Evolutionary conservation across 2,113 vertebrate species (phyloP), one percentile per base, ranked within the genome.

Genomic region (Alethe diademata): DNA sequence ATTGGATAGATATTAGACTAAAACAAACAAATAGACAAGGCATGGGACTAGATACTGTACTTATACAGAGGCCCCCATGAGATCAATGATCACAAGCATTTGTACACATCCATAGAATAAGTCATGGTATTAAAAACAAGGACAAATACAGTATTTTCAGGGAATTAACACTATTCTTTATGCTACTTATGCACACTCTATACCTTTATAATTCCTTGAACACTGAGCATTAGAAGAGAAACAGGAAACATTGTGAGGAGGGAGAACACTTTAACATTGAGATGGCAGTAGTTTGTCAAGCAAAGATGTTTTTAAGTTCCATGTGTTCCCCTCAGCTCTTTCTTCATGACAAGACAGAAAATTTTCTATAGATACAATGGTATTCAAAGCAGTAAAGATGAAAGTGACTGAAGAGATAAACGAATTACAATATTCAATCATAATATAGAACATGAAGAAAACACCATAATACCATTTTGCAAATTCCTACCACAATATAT

Each of bases 31-130:
- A 17, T 6, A 66, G 80, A 24, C 5, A 48, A 56, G 5, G 3
- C 45, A n/a, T 69, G 16, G 22, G 14, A 54, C 69, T 62, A 70
- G 18, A 26, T 22, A 47, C 22, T 65, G 36, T 35, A 43, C 12
- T 60, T 38, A 45, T 0, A 1, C 11, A n/a, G 20, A 81, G 38
- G 18, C 1, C 1, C 15, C 23, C 25, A 35, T 31, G 23, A 66
- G 14, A 78, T 22, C 6, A 42, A 1, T 38, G 22, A 3, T 75
- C 29, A 48, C 28, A 53, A 73, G 6, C 8, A 42, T 72, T 90
- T 57, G 22, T 28, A 50, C 2, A 8, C 22, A 73, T 50, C 19
- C 11, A 14, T 31, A 45, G 60, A 50, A 84, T 85, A 88, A 28
- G 1, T 45, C 11, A 29, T 5, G 2, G 2, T 53, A 38, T 19